Percentiles rank a stretch among this genome's conserved stretches.
Conservation (phyloP, 2,888 invertebrate species). For the Ennomos quercinarius region DNA sequence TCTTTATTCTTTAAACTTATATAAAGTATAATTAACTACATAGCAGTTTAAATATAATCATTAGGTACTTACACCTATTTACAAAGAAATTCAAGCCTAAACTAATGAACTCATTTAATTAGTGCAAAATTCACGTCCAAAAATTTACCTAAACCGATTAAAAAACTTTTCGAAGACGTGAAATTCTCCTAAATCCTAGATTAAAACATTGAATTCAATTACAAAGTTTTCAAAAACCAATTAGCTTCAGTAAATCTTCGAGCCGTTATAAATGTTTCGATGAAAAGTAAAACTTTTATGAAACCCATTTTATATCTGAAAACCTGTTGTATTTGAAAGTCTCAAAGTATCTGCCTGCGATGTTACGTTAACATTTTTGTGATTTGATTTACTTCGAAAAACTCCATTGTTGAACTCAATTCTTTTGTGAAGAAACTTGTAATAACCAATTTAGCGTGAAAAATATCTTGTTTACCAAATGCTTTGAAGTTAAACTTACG, state of each 20-base stretch:
- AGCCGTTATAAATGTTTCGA: constrained; percentile 52
- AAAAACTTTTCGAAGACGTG: constrained; percentile 34
- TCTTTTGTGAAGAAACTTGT: constrained; percentile 4
- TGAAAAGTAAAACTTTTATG: constrained; percentile 44
- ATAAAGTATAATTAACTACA: too few species aligned
- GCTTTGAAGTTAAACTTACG: too few species aligned
- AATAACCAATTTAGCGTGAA: not conserved
- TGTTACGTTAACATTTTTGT: constrained; percentile 16
- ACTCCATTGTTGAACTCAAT: not conserved
- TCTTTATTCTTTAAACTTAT: too few species aligned
- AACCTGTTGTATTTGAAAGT: too few species aligned
- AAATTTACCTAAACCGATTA: constrained; percentile 25
- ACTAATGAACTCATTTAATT: constrained; percentile 1
- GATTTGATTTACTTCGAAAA: constrained; percentile 1
- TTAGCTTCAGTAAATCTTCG: constrained; percentile 51
- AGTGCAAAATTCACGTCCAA: constrained; percentile 4
- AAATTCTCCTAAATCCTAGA: constrained; percentile 43
- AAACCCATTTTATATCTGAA: constrained; percentile 33
- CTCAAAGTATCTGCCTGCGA: constrained; percentile 1
- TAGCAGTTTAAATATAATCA: too few species aligned
- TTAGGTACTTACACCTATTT: not conserved
- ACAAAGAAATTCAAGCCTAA: not conserved
- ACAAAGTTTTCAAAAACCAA: constrained; percentile 56
- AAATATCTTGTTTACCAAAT: too few species aligned
- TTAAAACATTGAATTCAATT: constrained; percentile 50